phyloP scores from a whole-genome alignment of 2,113 vertebrate genomes.

The Ceyx melanurus region DNA sequence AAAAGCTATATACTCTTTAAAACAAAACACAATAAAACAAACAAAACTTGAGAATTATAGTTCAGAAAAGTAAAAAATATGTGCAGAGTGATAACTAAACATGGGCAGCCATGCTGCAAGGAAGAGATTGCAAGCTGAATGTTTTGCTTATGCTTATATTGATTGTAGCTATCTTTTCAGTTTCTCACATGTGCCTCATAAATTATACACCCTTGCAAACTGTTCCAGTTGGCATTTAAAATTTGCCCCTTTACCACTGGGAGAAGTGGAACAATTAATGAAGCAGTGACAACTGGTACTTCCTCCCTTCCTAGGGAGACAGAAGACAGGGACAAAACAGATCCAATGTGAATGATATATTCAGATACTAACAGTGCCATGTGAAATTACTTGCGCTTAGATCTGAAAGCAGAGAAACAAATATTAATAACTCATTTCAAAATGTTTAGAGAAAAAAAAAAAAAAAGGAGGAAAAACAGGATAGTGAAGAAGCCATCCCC shows the following conservation, averaged over 20 bases:
- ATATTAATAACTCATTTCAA: background rate
- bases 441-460: background rate
- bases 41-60: background rate
- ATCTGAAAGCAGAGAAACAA: background rate
- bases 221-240: background rate
- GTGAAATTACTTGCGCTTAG: background rate
- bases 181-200: background rate
- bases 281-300: background rate
- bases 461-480: background rate
- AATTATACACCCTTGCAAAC: constrained; percentile 18
- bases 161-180: constrained; percentile 20
- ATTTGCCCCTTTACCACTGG: background rate
- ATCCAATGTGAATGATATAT: background rate
- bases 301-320: background rate
- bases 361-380: background rate
- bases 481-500: background rate
- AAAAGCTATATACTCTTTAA: background rate
- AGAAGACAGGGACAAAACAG: background rate
- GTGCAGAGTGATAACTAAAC: constrained; percentile 9
- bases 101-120: background rate
- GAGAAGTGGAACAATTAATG: background rate
- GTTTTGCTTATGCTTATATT: constrained; percentile 18
- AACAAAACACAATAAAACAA: background rate
- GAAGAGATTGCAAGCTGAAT: constrained; percentile 28
- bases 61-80: constrained; percentile 6